These are phyloP conservation scores for Sympetrum striolatum DNA, from an alignment of 2,888 invertebrate species.

Conservation along the genomic window DNA sequence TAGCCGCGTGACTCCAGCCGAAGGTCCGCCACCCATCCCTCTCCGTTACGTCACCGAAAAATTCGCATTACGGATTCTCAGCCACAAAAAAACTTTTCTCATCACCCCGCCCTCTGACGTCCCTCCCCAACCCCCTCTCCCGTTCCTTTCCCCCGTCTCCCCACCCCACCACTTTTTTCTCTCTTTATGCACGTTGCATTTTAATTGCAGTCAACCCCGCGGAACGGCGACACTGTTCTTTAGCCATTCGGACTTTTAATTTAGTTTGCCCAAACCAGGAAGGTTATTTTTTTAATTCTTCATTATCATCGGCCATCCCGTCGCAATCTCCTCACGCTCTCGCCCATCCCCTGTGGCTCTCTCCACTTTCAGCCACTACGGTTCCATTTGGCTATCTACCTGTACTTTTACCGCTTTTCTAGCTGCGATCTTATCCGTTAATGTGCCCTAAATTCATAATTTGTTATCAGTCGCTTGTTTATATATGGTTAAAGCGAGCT, in stretches of 20 bases:
- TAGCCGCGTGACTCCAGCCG: conserved; percentile 13
- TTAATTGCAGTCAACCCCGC: conserved; percentile 36
- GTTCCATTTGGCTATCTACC: background rate
- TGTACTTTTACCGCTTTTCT: background rate
- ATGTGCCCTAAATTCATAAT: no score
- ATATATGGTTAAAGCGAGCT: no score
- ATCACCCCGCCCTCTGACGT: background rate
- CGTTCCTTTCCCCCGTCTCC: background rate
- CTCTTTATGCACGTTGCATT: conserved; percentile 41
- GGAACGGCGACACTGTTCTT: conserved; percentile 43
- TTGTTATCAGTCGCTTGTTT: no score
- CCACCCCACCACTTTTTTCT: background rate
- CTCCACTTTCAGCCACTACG: background rate
- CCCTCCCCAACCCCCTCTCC: background rate
- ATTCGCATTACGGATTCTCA: conserved; percentile 35
- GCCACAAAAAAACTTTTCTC: conserved; percentile 9
- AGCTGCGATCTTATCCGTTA: no score
- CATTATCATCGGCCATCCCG: conserved; percentile 26
- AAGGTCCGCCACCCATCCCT: background rate
- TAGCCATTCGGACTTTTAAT: conserved; percentile 43
- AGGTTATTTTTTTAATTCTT: conserved; percentile 38
- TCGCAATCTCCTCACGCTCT: background rate
- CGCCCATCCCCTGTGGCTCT: background rate
- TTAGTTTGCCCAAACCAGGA: conserved; percentile 35
- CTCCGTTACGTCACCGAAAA: conserved; percentile 4